These are phyloP conservation scores for Apotomis turbidana DNA, from an alignment of 2,888 invertebrate genomes.

Conservation along the genomic window DNA sequence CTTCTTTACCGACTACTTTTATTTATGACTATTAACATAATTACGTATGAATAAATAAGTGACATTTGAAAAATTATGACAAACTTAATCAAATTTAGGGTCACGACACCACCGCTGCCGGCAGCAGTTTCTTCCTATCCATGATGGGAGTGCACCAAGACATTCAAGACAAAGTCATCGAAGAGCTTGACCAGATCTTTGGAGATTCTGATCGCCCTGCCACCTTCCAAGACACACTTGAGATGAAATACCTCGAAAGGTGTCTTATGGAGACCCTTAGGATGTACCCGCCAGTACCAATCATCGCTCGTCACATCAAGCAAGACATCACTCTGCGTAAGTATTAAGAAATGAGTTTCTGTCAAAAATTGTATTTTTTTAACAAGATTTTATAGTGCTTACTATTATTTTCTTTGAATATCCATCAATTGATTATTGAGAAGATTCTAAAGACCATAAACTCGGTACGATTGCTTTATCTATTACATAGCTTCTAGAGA, in stretches of 20 bases:
- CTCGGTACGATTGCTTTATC: no score
- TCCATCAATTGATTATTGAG: no score
- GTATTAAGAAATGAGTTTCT: conserved; percentile 45
- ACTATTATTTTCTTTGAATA: no score
- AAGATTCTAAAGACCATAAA: no score
- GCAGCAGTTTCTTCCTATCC: conserved; percentile 91
- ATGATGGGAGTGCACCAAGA: conserved; percentile 89
- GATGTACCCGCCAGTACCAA: conserved; percentile 91
- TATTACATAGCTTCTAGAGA: no score
- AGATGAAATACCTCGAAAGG: conserved; percentile 93
- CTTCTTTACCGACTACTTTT: neutral
- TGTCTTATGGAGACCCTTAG: conserved; percentile 92
- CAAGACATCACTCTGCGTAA: conserved; percentile 88
- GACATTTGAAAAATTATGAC: no score
- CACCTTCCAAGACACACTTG: conserved; percentile 92
- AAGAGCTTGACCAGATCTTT: conserved; percentile 90
- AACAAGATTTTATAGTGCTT: neutral
- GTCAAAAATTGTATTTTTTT: neutral
- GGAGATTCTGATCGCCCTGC: conserved; percentile 89
- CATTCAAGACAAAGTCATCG: conserved; percentile 88
- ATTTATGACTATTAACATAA: neutral
- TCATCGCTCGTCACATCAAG: conserved; percentile 89
- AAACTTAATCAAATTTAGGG: conserved; percentile 73
- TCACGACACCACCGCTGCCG: conserved; percentile 92
- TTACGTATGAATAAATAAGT: neutral